A percentile compares a stretch with the other conserved stretches of the same genome.
phyloP scores from a whole-genome alignment of 2,113 vertebrate species.

The Grantiella picta region DNA sequence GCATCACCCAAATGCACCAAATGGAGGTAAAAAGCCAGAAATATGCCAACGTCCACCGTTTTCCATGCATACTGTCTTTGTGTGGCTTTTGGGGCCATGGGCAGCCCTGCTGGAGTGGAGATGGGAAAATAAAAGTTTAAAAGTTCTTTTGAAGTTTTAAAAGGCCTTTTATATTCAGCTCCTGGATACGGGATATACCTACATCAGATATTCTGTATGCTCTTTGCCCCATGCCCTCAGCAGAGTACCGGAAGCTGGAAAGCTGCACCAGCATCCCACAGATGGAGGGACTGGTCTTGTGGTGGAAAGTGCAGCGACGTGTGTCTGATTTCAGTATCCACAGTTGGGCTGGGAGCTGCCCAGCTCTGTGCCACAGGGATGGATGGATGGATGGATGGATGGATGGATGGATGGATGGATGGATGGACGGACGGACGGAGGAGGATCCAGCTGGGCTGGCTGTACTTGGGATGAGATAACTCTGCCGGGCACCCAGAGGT shows the following conservation, averaged over 20 bases:
- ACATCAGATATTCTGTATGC: accelerated
- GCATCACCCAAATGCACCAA: not conserved
- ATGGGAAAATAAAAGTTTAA: not conserved
- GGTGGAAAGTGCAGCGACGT: not conserved
- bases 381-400: not conserved
- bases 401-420: no score
- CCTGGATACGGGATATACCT: not conserved
- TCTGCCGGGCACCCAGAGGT: not conserved
- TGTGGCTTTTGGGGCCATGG: not conserved
- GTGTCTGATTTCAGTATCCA: not conserved
- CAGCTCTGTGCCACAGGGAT: not conserved
- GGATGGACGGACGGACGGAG: no score
- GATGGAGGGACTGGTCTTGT: not conserved
- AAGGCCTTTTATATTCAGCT: not conserved
- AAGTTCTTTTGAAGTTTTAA: not conserved
- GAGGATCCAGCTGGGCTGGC: not conserved
- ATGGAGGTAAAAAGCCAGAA: accelerated
- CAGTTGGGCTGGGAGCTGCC: not conserved
- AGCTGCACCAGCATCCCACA: accelerated
- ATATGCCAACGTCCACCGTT: not conserved
- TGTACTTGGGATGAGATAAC: not conserved
- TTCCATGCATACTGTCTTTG: accelerated
- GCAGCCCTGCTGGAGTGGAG: not conserved
- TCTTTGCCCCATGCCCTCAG: not conserved
- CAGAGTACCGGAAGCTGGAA: not conserved